Percentiles rank a stretch among this genome's conserved stretches.
phyloP scores from a whole-genome alignment of 2,888 invertebrate species.

The Hofmannophila pseudospretella region DNA sequence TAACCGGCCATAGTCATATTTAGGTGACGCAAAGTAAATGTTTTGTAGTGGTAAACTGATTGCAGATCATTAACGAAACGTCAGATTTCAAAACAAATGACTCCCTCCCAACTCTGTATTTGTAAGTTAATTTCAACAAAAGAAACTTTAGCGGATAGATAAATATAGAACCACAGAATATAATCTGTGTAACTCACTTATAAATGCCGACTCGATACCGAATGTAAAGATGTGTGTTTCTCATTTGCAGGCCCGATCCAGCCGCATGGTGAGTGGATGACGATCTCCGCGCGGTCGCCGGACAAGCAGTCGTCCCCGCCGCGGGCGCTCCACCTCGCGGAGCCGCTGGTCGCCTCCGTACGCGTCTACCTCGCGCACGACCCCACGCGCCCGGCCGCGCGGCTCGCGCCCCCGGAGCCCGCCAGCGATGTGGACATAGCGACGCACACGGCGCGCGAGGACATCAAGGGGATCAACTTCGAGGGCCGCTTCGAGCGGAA shows the following conservation, averaged over 20 bases:
- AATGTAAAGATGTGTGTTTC: conserved; percentile 4
- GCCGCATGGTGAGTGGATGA: conserved; percentile 75
- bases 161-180: too few relatives aligned
- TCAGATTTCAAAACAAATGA: too few relatives aligned
- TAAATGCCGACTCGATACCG: too few relatives aligned
- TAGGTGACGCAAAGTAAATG: too few relatives aligned
- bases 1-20: too few relatives aligned
- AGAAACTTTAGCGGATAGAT: too few relatives aligned
- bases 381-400: conserved; percentile 22
- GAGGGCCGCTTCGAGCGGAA: conserved; percentile 62
- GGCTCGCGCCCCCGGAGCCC: conserved; percentile 17
- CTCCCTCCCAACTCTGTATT: too few relatives aligned
- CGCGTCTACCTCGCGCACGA: conserved; percentile 67
- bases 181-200: too few relatives aligned
- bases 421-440: conserved; percentile 65
- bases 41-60: too few relatives aligned
- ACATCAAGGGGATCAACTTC: conserved; percentile 69
- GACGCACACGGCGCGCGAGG: conserved; percentile 55
- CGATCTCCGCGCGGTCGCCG: conserved; percentile 65
- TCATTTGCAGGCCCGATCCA: conserved; percentile 65
- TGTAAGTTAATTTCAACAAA: too few relatives aligned
- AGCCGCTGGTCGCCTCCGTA: conserved; percentile 70
- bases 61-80: too few relatives aligned
- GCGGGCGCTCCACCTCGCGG: conserved; percentile 59
- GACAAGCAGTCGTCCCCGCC: conserved; percentile 62